Percentiles rank a stretch among this genome's conserved stretches.
These are phyloP conservation scores for Micrasema longulum DNA, from an alignment of 1,140 invertebrate genomes.

Conservation along the genomic window DNA sequence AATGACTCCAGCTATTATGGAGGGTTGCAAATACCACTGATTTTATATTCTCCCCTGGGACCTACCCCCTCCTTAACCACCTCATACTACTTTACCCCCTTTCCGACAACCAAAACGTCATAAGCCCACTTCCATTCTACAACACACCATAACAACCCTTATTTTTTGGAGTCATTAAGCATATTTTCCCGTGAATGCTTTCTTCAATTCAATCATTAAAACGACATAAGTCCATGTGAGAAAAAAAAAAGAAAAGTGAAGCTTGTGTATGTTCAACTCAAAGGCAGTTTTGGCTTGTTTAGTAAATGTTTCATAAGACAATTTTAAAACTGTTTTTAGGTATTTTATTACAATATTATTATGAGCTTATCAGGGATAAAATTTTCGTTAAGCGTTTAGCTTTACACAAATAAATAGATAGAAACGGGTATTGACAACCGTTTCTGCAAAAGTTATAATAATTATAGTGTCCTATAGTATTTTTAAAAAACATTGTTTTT, in stretches of 20 bases:
- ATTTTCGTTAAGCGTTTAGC: conserved; percentile 16
- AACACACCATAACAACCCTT: conserved; percentile 17
- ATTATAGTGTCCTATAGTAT: too few species aligned
- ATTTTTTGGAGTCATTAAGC: background rate
- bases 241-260: too few species aligned
- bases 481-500: too few species aligned
- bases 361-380: conserved; percentile 33
- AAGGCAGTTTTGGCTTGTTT: too few species aligned
- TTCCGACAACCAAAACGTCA: conserved; percentile 30
- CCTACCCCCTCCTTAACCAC: conserved; percentile 44
- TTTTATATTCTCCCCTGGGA: conserved; percentile 69
- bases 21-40: conserved; percentile 69
- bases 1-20: conserved; percentile 54
- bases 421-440: background rate
- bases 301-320: too few species aligned
- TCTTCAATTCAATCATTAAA: too few species aligned
- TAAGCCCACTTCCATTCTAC: conserved; percentile 18
- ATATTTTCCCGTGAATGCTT: background rate
- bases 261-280: too few species aligned
- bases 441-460: conserved; percentile 10
- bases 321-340: too few species aligned
- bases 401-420: conserved; percentile 33
- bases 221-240: too few species aligned
- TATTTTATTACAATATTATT: conserved; percentile 45
- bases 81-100: conserved; percentile 36